A percentile compares a stretch with the other conserved stretches of the same genome.
phyloP scores from a whole-genome alignment of 2,797 vertebrate genomes.

The Synanceia verrucosa region DNA sequence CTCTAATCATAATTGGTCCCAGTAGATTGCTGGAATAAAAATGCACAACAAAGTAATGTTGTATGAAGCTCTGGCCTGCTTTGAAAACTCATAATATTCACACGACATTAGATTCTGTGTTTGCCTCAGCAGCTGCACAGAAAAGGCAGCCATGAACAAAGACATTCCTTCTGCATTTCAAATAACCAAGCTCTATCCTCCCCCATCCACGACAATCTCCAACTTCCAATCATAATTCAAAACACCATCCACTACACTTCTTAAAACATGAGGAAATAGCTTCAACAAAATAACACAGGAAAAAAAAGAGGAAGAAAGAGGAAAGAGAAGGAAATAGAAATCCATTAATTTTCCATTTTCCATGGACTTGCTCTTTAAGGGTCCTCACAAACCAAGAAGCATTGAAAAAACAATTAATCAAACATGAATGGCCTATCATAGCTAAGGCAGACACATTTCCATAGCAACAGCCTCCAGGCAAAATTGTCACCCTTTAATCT shows the following conservation, averaged over 20 bases:
- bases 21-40: conserved; percentile 76
- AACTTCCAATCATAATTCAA: conserved; percentile 82
- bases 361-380: conserved; percentile 83
- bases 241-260: conserved; percentile 78
- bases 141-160: conserved; percentile 81
- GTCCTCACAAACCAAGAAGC: conserved; percentile 84
- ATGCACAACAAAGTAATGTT: conserved; percentile 73
- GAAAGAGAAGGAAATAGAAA: conserved; percentile 71
- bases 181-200: conserved; percentile 67
- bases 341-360: conserved; percentile 85
- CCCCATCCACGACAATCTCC: conserved; percentile 72
- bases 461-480: conserved; percentile 86
- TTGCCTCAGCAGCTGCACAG: conserved; percentile 75
- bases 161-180: conserved; percentile 81
- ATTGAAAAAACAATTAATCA: conserved; percentile 90
- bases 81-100: conserved; percentile 79
- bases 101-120: conserved; percentile 76
- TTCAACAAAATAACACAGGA: conserved; percentile 50
- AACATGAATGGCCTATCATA: conserved; percentile 88
- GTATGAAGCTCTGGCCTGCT: conserved; percentile 63
- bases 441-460: conserved; percentile 83
- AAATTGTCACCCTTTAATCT: conserved; percentile 84
- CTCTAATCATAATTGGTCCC: conserved; percentile 84
- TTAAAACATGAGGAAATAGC: conserved; percentile 77
- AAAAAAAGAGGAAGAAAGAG: conserved; percentile 11